Evolutionary conservation across 2,888 invertebrate species (phyloP).

Genomic region (Drosophila cracens): DNA sequence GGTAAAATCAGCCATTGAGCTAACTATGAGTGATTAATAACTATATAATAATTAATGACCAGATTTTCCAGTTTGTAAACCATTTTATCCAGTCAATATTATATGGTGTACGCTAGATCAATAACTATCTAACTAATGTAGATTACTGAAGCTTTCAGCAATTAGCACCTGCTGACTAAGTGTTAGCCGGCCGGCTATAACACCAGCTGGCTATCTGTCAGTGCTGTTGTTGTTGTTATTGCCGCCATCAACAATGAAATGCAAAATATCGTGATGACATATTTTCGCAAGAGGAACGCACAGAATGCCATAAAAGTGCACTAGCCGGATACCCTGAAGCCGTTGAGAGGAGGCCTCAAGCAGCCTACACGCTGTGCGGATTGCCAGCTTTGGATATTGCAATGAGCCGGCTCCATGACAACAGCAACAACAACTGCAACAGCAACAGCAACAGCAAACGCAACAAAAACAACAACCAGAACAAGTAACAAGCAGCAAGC

Average conservation of each 20-base stretch:
- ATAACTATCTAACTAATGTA: background rate
- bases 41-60: background rate
- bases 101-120: background rate
- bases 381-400: conserved; percentile 61
- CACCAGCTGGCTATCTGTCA: conserved; percentile 12
- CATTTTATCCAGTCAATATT: background rate
- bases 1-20: no score
- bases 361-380: conserved; percentile 55
- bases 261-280: conserved; percentile 62
- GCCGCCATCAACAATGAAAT: conserved; percentile 50
- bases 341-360: conserved; percentile 22
- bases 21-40: background rate
- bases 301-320: conserved; percentile 68
- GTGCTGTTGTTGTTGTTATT: background rate
- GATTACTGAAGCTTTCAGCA: conserved; percentile 7
- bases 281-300: conserved; percentile 61
- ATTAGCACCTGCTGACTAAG: conserved; percentile 41
- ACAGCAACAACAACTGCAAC: conserved; percentile 19
- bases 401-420: conserved; percentile 38
- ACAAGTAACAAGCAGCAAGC: conserved; percentile 17
- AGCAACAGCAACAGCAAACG: background rate
- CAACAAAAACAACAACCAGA: conserved; percentile 1
- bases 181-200: conserved; percentile 38
- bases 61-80: background rate
- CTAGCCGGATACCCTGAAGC: conserved; percentile 43